These are phyloP conservation scores for Heterodera filipjevi DNA, from an alignment of 2,888 invertebrate genomes.

Conservation along the genomic window DNA sequence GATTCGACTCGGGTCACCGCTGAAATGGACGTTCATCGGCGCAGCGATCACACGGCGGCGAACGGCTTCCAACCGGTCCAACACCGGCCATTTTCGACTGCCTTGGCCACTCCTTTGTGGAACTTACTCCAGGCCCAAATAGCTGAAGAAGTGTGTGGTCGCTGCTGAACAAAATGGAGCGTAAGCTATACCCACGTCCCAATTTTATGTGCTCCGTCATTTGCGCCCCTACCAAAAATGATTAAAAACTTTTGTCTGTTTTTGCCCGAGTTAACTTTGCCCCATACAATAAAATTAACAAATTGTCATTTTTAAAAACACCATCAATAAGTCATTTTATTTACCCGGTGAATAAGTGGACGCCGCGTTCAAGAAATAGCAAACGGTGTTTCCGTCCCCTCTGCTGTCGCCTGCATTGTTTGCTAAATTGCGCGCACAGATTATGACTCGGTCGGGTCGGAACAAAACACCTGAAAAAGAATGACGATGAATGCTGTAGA, in stretches of 20 bases:
- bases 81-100: slow-evolving; percentile 39
- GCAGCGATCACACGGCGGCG: slow-evolving; percentile 46
- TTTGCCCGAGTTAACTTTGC: too few relatives aligned
- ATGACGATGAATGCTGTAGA: slow-evolving; percentile 45
- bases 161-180: slow-evolving; percentile 47
- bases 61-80: slow-evolving; percentile 48
- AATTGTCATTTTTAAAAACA: too few relatives aligned
- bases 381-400: slow-evolving; percentile 75
- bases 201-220: too few relatives aligned
- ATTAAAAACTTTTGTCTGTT: too few relatives aligned
- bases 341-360: slow-evolving; percentile 27
- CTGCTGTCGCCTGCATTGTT: slow-evolving; percentile 81
- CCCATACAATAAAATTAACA: too few relatives aligned
- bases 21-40: slow-evolving; percentile 55
- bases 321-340: too few relatives aligned
- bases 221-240: too few relatives aligned
- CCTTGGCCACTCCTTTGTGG: slow-evolving; percentile 42
- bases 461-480: background rate
- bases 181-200: too few relatives aligned
- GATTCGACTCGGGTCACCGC: slow-evolving; percentile 45
- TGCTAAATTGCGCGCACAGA: slow-evolving; percentile 80
- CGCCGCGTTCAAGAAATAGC: slow-evolving; percentile 24
- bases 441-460: background rate
- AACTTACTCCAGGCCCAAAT: slow-evolving; percentile 55
- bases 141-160: slow-evolving; percentile 50